phyloP scores from a whole-genome alignment of 2,888 invertebrate genomes.

The Hedya salicella region DNA sequence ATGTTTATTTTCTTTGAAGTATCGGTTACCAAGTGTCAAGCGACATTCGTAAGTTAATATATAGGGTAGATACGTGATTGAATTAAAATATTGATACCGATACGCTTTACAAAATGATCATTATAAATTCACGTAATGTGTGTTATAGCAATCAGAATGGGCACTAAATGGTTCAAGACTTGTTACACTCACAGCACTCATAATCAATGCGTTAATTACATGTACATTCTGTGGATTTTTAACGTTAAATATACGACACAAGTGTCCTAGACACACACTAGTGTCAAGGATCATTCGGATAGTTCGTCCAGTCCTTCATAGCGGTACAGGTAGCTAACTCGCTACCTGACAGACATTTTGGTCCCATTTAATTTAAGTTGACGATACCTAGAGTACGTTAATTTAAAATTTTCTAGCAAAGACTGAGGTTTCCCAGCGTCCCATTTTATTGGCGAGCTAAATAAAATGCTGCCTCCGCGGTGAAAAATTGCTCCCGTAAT shows the following conservation, averaged over 20 bases:
- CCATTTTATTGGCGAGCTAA: constrained; percentile 28
- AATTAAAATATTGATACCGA: not conserved
- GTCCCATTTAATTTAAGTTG: constrained; percentile 20
- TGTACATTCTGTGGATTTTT: no score
- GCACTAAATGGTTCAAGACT: no score
- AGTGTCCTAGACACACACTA: constrained; percentile 12
- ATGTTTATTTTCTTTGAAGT: constrained; percentile 5
- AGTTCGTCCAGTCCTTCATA: not conserved
- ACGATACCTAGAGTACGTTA: constrained; percentile 15
- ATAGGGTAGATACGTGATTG: not conserved
- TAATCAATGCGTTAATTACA: no score
- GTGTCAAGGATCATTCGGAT: not conserved
- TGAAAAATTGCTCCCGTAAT: constrained; percentile 32
- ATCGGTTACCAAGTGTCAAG: not conserved
- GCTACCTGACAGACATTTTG: constrained; percentile 14
- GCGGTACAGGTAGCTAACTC: not conserved
- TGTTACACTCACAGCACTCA: no score
- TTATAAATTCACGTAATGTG: not conserved
- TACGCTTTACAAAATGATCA: not conserved
- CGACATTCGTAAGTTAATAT: not conserved
- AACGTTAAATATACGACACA: constrained; percentile 1
- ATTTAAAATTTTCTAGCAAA: not conserved
- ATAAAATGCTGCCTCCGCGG: constrained; percentile 15
- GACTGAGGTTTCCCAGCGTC: constrained; percentile 1
- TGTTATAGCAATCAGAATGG: no score